phyloP scores from a whole-genome alignment of 92 coral and sea anemone genomes.

The Parazoanthus swiftii region DNA sequence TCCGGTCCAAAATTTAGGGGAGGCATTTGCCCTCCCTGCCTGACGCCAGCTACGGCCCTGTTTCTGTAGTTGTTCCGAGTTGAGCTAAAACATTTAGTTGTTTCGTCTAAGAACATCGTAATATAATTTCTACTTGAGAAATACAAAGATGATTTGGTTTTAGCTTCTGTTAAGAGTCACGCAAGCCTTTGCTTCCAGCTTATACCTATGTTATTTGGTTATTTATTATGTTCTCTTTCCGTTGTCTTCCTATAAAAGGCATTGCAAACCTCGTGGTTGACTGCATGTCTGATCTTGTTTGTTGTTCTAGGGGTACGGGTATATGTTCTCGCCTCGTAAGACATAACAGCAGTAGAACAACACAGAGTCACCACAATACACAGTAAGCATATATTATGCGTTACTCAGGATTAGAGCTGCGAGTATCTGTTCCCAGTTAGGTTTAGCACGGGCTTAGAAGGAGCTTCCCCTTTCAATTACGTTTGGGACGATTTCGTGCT shows the following conservation, averaged over 20 bases:
- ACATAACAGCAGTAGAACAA: conserved; percentile 11
- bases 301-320: conserved; percentile 38
- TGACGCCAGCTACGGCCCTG: too few species aligned
- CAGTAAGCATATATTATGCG: conserved; percentile 32
- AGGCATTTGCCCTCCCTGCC: too few species aligned
- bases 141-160: background rate
- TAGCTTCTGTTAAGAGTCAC: background rate
- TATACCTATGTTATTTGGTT: background rate
- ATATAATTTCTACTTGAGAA: too few species aligned
- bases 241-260: background rate
- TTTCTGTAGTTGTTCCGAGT: too few species aligned
- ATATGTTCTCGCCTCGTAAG: conserved; percentile 42
- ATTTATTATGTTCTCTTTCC: too few species aligned
- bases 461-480: background rate
- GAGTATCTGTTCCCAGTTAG: background rate
- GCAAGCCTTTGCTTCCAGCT: too few species aligned
- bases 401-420: background rate
- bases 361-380: conserved; percentile 9
- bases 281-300: conserved; percentile 6
- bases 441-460: background rate
- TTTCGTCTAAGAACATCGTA: too few species aligned
- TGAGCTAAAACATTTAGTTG: too few species aligned
- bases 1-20: too few species aligned
- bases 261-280: background rate
- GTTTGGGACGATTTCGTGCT: background rate